Evolutionary conservation across 1,140 invertebrate species (phyloP).

Genomic region (Drosophila ironensis): DNA sequence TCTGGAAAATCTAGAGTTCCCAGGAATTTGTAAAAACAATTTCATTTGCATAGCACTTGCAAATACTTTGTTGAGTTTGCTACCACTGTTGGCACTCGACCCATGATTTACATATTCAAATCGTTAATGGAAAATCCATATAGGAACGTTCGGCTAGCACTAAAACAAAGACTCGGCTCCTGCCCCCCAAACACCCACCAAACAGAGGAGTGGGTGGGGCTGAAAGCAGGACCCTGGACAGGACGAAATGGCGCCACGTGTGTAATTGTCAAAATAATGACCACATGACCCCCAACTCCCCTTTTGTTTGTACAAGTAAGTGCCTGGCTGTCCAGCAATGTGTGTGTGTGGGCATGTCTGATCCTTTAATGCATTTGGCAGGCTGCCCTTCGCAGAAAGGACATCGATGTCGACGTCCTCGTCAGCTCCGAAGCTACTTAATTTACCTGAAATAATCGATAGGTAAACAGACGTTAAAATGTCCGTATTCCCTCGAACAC

Average conservation of each 20-base stretch:
- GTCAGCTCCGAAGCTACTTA: constrained; percentile 70
- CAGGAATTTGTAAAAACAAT: not conserved
- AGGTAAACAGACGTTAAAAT: constrained; percentile 80
- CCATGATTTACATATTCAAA: constrained; percentile 76
- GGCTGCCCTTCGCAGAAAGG: constrained; percentile 51
- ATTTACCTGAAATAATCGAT: constrained; percentile 81
- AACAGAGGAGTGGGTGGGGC: not conserved
- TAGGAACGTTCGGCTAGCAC: constrained; percentile 44
- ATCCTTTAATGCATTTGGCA: constrained; percentile 80
- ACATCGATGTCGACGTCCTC: constrained; percentile 40
- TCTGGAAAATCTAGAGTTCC: no score
- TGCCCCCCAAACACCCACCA: not conserved
- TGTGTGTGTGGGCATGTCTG: constrained; percentile 61
- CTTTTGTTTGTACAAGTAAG: constrained; percentile 78
- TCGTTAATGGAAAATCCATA: constrained; percentile 80
- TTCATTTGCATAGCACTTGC: not conserved
- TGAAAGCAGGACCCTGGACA: constrained; percentile 24
- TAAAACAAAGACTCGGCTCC: constrained; percentile 41
- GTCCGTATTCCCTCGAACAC: constrained; percentile 68
- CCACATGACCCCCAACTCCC: constrained; percentile 61
- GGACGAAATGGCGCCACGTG: constrained; percentile 71
- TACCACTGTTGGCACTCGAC: constrained; percentile 27
- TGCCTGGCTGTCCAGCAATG: constrained; percentile 58
- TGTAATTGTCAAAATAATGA: constrained; percentile 81
- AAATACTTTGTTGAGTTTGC: no score